Percentiles rank a stretch among this genome's conserved stretches.
These are phyloP conservation scores for Macrotus californicus DNA, from an alignment of 2,113 vertebrate species.

Conservation along the genomic window DNA sequence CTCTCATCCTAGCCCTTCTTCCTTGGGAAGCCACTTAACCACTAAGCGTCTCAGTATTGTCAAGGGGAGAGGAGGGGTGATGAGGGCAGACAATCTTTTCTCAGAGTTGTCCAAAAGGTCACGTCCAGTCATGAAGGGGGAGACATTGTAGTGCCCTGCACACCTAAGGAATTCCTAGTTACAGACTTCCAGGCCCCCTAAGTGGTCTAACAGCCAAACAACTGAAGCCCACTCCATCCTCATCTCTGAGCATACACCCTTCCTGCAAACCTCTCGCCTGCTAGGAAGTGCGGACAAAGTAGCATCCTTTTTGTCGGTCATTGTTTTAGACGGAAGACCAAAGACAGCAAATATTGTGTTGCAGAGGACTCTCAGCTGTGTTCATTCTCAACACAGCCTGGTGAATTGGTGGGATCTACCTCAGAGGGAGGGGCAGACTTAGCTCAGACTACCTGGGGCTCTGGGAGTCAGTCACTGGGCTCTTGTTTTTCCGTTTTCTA, in stretches of 20 bases:
- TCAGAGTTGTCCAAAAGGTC: background rate
- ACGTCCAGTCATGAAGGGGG: background rate
- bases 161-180: background rate
- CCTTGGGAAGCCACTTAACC: background rate
- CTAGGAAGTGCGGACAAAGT: too few relatives aligned
- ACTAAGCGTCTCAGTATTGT: background rate
- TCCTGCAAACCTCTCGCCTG: background rate
- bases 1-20: background rate
- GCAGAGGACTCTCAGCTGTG: background rate
- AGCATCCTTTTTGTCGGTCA: background rate
- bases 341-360: background rate
- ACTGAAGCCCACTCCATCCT: background rate
- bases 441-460: background rate
- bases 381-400: accelerated
- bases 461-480: too few relatives aligned
- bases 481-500: background rate
- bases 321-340: background rate
- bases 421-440: accelerated
- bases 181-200: background rate
- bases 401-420: too few relatives aligned
- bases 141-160: background rate
- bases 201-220: background rate
- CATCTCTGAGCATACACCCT: too few relatives aligned
- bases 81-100: background rate
- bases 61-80: background rate